phyloP scores from a whole-genome alignment of 2,797 vertebrate species.

The Paramormyrops hopkinsi region DNA sequence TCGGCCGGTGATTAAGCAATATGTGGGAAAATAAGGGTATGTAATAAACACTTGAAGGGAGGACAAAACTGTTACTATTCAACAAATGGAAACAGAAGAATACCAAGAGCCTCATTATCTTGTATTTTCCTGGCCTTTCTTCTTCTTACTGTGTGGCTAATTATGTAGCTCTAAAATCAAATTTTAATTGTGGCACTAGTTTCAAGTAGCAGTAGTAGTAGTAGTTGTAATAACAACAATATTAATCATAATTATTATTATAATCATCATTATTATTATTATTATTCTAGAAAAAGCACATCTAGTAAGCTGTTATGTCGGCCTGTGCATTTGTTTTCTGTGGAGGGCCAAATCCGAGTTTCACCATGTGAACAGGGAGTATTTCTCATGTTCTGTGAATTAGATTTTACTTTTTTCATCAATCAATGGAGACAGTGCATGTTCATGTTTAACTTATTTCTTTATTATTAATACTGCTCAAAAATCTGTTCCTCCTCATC shows the following conservation, averaged over 20 bases:
- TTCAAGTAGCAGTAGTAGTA: neutral
- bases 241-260: neutral
- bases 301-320: neutral
- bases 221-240: neutral
- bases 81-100: neutral
- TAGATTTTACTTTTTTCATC: neutral
- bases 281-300: neutral
- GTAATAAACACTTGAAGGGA: neutral
- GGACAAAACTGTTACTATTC: slow-evolving; percentile 2
- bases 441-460: neutral
- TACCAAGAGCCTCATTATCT: neutral
- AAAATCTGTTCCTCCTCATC: neutral
- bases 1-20: slow-evolving; percentile 15
- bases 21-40: slow-evolving; percentile 26
- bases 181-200: neutral
- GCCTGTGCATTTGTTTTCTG: neutral
- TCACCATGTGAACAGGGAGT: neutral
- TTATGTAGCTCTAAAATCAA: neutral
- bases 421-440: neutral
- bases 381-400: neutral
- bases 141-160: neutral
- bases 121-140: neutral
- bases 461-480: neutral
- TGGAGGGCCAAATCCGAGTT: neutral
- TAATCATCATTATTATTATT: neutral